phyloP scores from a whole-genome alignment of 1,140 invertebrate species.

The Oscheius sp. region DNA sequence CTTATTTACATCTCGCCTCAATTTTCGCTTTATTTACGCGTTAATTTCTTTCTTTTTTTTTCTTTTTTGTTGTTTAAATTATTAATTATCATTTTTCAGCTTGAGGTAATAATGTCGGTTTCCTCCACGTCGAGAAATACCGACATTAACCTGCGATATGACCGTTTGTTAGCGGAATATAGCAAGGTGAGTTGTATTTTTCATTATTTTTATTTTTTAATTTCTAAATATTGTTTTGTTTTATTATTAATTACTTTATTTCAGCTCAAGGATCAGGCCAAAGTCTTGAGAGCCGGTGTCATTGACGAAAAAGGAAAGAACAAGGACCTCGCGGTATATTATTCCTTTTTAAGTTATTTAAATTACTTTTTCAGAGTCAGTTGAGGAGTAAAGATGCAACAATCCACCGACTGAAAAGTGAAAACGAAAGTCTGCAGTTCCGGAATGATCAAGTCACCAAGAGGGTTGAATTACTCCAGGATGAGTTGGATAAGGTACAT shows the following conservation, averaged over 20 bases:
- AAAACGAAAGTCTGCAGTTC: neutral
- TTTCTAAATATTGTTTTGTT: neutral
- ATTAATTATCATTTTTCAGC: neutral
- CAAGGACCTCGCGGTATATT: neutral
- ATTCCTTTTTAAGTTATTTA: neutral
- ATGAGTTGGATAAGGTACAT: constrained; percentile 7
- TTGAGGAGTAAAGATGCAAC: neutral
- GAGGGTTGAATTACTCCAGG: neutral
- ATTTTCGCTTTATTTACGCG: too few species aligned
- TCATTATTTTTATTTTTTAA: neutral
- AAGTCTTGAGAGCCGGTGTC: neutral
- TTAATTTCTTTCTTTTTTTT: too few species aligned
- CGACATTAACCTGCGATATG: too few species aligned
- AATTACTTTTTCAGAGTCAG: neutral
- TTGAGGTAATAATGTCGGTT: neutral
- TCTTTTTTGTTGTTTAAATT: too few species aligned
- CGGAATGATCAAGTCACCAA: neutral
- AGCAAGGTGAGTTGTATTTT: too few species aligned
- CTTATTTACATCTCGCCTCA: too few species aligned
- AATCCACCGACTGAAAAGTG: neutral
- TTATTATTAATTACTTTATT: too few species aligned
- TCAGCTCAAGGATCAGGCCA: neutral
- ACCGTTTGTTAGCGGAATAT: too few species aligned
- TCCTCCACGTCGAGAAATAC: too few species aligned
- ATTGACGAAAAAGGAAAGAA: neutral